Evolutionary conservation across 2,888 invertebrate species (phyloP).

Genomic region (Sericinus montela): DNA sequence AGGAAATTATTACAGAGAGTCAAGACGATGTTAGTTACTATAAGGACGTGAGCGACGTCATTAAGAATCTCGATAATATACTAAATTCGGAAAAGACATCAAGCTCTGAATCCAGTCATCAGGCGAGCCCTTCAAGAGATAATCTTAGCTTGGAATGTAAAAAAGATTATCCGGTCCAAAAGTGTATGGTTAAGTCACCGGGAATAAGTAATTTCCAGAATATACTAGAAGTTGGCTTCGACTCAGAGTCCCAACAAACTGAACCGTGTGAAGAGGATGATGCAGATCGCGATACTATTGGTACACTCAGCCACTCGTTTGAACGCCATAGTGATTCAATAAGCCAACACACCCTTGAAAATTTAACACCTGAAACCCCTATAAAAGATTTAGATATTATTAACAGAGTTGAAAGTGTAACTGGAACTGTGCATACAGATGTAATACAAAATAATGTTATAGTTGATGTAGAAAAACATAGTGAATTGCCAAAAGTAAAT

Average conservation of each 20-base stretch:
- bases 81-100: slow-evolving; percentile 81
- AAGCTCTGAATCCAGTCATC: slow-evolving; percentile 79
- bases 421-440: slow-evolving; percentile 25
- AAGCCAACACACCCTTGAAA: slow-evolving; percentile 68
- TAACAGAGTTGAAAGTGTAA: slow-evolving; percentile 33
- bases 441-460: slow-evolving; percentile 20
- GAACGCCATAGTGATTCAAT: slow-evolving; percentile 64
- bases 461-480: slow-evolving; percentile 7
- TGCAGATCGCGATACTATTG: slow-evolving; percentile 59
- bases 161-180: slow-evolving; percentile 62
- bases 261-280: slow-evolving; percentile 54
- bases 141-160: slow-evolving; percentile 69
- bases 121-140: slow-evolving; percentile 75
- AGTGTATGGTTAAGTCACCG: slow-evolving; percentile 68
- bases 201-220: slow-evolving; percentile 70
- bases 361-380: slow-evolving; percentile 67
- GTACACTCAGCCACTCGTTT: slow-evolving; percentile 68
- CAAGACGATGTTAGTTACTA: slow-evolving; percentile 81
- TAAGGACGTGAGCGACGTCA: slow-evolving; percentile 81
- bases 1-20: slow-evolving; percentile 77
- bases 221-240: slow-evolving; percentile 52
- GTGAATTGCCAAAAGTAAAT: slow-evolving; percentile 57
- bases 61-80: slow-evolving; percentile 82
- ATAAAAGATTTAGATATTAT: slow-evolving; percentile 52
- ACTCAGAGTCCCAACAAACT: slow-evolving; percentile 36